Conservation (phyloP, 1,140 invertebrate species). For the Macrotrachela quadricornifera region DNA sequence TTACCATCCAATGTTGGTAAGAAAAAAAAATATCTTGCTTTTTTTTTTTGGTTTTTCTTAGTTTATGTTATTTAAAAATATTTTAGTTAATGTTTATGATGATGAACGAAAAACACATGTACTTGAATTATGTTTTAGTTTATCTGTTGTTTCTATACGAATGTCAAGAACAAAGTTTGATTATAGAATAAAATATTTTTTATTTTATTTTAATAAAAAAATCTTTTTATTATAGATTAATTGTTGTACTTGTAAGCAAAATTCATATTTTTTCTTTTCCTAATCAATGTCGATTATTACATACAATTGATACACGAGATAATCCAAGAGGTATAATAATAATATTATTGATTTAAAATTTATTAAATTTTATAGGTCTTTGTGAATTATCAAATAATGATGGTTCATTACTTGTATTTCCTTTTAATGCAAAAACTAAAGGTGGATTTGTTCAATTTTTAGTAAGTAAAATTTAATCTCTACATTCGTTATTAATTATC, state of each 20-base stretch:
- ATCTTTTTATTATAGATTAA: conserved; percentile 38
- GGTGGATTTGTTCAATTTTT: too few relatives aligned
- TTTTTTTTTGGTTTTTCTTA: neutral
- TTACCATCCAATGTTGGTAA: conserved; percentile 56
- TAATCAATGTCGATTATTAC: conserved; percentile 40
- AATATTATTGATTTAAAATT: too few relatives aligned
- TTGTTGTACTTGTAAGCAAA: conserved; percentile 51
- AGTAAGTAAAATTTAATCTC: too few relatives aligned
- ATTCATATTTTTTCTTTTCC: conserved; percentile 65
- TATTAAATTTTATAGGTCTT: conserved; percentile 13
- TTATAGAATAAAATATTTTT: neutral
- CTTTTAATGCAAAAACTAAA: too few relatives aligned
- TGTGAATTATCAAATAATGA: too few relatives aligned
- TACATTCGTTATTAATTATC: too few relatives aligned
- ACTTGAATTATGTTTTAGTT: conserved; percentile 53
- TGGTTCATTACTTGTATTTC: too few relatives aligned
- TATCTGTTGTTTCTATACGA: conserved; percentile 44
- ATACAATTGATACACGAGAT: conserved; percentile 51
- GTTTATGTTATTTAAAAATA: neutral
- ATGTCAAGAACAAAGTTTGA: conserved; percentile 40
- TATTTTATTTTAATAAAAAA: conserved; percentile 10
- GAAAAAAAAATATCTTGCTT: neutral
- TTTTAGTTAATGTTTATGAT: conserved; percentile 46
- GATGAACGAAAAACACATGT: conserved; percentile 41
- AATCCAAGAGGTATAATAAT: conserved; percentile 37